Evolutionary conservation across 2,113 vertebrate species (phyloP).

Genomic region (Peromyscus californicus): DNA sequence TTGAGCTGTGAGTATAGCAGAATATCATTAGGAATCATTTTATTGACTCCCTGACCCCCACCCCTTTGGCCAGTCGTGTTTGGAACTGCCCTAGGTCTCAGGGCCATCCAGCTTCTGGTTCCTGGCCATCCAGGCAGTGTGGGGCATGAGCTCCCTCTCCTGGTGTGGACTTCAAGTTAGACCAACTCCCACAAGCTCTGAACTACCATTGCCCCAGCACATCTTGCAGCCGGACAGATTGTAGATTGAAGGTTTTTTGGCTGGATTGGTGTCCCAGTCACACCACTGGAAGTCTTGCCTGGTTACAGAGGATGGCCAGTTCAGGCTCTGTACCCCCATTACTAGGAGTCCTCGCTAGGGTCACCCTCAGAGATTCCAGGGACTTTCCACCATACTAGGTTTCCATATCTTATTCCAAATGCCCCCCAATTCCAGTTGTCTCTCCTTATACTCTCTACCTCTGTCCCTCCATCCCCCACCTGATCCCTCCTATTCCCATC

Average conservation of each 20-base stretch:
- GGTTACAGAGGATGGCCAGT: too few relatives aligned
- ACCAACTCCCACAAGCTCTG: neutral
- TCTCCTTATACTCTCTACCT: neutral
- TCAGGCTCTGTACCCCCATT: neutral
- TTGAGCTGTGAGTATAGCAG: neutral
- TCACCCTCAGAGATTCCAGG: neutral
- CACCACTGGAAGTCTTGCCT: neutral
- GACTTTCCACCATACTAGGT: neutral
- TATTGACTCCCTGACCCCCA: neutral
- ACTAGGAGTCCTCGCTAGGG: neutral
- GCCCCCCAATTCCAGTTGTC: neutral
- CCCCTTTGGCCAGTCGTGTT: neutral
- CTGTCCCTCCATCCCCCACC: neutral
- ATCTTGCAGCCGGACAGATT: neutral
- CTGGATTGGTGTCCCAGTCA: neutral
- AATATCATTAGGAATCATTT: neutral
- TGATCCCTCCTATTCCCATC: neutral
- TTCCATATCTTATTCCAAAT: neutral
- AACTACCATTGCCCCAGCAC: neutral
- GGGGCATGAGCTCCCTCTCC: too few relatives aligned
- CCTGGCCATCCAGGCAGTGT: neutral
- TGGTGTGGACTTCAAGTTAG: neutral
- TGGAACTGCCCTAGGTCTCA: neutral
- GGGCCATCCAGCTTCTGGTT: neutral
- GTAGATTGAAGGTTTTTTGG: neutral